Evolutionary conservation across 2,888 invertebrate species (phyloP), one percentile per base, ranked within the genome.

Genomic region (Caprella mutica): DNA sequence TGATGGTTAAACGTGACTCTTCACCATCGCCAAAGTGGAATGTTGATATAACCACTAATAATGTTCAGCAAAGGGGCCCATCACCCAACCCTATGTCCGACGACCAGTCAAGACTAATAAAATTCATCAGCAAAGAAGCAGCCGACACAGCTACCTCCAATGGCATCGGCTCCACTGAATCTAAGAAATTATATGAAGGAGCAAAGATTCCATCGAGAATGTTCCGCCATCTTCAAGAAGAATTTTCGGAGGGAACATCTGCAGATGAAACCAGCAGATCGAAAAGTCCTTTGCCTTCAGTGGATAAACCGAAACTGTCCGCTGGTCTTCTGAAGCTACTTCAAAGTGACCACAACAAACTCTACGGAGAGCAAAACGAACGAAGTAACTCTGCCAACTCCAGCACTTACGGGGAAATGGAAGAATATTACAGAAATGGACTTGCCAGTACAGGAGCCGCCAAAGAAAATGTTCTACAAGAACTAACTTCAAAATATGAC

Each of bases 181-280:
- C 42, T 1, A 57, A 60, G 29, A 55, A 43, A 29, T 52, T 61
- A 4, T 64, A 64, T 27, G 60, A 51, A 33, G 64, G 64, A 4
- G 58, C 52, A 24, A 40, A 58, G 40, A 64, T 64, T 51, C 64
- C 64, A n/a, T 64, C 64, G 17, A 52, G 64, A n/a, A 56, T 60
- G 3, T 64, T 64, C 53, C 50, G 51, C n/a, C 64, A 64, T 35
- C 43, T 64, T 27, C 60, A 58, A 43, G 51, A 55, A 8, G 64
- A 64, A 29, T 64, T 59, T 51, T 54, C 60, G 17, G 51, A 33
- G 5, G 40, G 29, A 12, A 38, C 55, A 12, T 19, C 17, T 21
- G 48, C 48, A 9, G 24, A 40, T 9, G 44, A 48, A 53, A 21
- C 54, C 26, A 8, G 40, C 27, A 21, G 46, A 46, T 48, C 55